A percentile compares a stretch with the other conserved stretches of the same genome.
These are phyloP conservation scores for Porphyrio hochstetteri DNA, from an alignment of 2,113 vertebrate genomes.

Conservation along the genomic window DNA sequence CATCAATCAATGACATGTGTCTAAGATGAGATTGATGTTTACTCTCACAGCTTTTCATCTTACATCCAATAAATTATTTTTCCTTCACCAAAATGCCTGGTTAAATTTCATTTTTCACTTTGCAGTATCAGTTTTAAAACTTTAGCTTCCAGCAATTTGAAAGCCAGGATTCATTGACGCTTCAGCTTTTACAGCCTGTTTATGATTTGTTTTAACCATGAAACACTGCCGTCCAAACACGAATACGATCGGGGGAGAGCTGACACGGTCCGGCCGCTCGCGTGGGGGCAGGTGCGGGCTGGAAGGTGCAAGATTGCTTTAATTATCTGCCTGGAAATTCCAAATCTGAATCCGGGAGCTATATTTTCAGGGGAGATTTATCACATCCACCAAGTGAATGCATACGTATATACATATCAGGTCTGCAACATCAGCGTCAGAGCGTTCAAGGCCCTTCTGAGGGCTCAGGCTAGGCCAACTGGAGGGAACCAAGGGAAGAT, in stretches of 20 bases:
- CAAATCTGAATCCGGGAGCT: neutral
- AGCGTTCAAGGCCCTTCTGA: neutral
- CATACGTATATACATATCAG: neutral
- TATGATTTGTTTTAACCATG: constrained; percentile 61
- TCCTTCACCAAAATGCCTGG: constrained; percentile 71
- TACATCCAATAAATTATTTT: constrained; percentile 75
- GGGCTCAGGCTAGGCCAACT: neutral
- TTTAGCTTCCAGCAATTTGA: constrained; percentile 64
- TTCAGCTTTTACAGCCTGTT: constrained; percentile 39
- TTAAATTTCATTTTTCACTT: constrained; percentile 78
- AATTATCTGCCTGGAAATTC: constrained; percentile 32
- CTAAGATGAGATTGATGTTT: constrained; percentile 68
- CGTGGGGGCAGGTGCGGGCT: neutral
- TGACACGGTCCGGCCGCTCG: neutral
- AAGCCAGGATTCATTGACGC: constrained; percentile 44
- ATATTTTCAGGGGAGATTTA: neutral
- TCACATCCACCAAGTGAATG: neutral
- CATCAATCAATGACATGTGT: constrained; percentile 72
- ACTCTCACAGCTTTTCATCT: constrained; percentile 69
- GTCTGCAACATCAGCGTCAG: neutral
- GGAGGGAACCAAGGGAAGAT: neutral
- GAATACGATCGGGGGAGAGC: neutral
- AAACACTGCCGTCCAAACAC: neutral
- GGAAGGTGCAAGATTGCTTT: constrained; percentile 1
- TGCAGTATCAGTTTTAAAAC: constrained; percentile 69